Base-by-base conservation (phyloP, 2,888 invertebrate genomes). In the Drosophila peninsularis region DNA sequence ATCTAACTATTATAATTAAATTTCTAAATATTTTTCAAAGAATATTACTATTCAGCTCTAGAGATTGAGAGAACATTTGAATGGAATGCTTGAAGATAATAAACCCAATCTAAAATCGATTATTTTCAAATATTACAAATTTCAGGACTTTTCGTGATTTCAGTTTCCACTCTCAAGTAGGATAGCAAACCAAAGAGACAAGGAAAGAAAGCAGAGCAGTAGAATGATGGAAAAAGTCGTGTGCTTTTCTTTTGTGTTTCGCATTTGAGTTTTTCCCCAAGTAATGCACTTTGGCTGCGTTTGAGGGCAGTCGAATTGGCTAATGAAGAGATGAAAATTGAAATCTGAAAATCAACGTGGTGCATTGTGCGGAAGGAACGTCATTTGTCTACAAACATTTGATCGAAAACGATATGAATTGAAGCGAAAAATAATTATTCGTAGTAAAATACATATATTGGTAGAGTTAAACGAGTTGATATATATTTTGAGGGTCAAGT, bases 391-490 rank as follows among this genome's bases (percentile, higher is more conserved):
- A 27, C 19, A 34, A 19, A 14, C 19, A 49, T 32, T 17, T 13
- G 19, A 19, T 19, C 45, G 32, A 55, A 55, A 47, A 36, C 57
- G 55, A 32, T 52, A 41, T 32, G 21, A 57, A 53, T 56, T 70
- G 41, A 55, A 71, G 71, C 65, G 27, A 61, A 56, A 56, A 47
- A 52, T 14, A 72, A 62, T 72, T 71, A 49, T 21, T 9, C 34
- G 32, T 50, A 50, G 34, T 49, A 21, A 21, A 19, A 54, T 61
- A 45, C 34, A 50, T 63, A 55, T 62, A 66, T 52, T 67, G 62
- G 65, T 73, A 73, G 73, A 42, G 62, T 67, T 73, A 53, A 53
- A 62, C 4, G 37, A 60, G 62, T 71, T 71, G 45, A 50, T 50
- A 27, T 27, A 27, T 21, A 65, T 62, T 66, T 63, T 44, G 47